phyloP scores from a whole-genome alignment of 2,113 vertebrate genomes.

The Stegostoma tigrinum region DNA sequence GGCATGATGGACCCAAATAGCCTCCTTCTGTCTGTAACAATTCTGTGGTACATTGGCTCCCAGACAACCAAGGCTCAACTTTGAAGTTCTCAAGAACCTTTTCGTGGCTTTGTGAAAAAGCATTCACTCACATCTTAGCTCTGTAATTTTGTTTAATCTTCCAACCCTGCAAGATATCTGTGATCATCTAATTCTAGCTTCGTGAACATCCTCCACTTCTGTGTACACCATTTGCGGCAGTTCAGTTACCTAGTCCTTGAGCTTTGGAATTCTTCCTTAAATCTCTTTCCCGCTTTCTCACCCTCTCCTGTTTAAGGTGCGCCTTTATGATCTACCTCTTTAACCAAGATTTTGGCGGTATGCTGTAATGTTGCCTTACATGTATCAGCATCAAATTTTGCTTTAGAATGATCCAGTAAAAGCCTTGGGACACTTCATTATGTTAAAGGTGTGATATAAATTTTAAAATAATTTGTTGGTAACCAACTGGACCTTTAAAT shows the following conservation, averaged over 20 bases:
- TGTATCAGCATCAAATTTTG: background rate
- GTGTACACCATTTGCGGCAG: background rate
- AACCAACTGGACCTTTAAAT: background rate
- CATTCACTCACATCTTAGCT: background rate
- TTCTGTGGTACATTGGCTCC: background rate
- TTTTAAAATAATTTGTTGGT: too few relatives aligned
- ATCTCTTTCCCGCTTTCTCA: too few relatives aligned
- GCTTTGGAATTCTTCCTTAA: background rate
- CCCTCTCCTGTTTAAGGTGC: background rate
- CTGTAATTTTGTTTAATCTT: background rate
- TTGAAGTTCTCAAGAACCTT: background rate
- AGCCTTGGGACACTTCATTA: background rate
- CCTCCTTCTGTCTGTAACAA: too few relatives aligned
- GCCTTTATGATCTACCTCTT: background rate
- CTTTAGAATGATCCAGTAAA: background rate
- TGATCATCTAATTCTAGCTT: background rate
- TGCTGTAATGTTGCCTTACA: background rate
- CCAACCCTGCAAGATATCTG: background rate
- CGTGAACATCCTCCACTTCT: background rate
- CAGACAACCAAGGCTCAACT: background rate
- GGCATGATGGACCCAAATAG: too few relatives aligned
- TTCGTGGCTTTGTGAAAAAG: background rate
- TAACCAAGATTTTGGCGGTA: background rate
- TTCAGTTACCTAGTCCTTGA: background rate
- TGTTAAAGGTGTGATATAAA: background rate